phyloP scores from a whole-genome alignment of 2,888 invertebrate genomes.

The Zaprionus bogoriensis region DNA sequence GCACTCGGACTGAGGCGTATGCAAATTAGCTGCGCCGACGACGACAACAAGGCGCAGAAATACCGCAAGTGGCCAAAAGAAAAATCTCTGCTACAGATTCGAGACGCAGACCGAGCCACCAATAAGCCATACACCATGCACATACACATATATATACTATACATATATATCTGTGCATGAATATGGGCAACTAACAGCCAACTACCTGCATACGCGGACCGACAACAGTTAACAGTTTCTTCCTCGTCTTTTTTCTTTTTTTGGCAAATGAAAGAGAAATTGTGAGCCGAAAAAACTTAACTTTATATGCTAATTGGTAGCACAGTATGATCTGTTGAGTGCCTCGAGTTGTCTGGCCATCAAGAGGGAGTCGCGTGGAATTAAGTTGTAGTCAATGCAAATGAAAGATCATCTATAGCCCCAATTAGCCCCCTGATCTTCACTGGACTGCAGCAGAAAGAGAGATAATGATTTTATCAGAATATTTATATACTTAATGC shows the following conservation, averaged over 20 bases:
- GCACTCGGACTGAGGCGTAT: constrained; percentile 54
- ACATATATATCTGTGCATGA: not conserved
- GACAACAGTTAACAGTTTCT: constrained; percentile 60
- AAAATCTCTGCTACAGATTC: constrained; percentile 66
- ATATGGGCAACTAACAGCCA: constrained; percentile 18
- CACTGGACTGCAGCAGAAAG: not conserved
- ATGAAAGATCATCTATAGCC: constrained; percentile 3
- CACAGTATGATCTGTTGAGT: constrained; percentile 21
- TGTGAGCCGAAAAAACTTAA: constrained; percentile 56
- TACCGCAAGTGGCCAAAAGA: constrained; percentile 70
- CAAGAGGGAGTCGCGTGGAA: constrained; percentile 14
- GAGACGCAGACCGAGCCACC: constrained; percentile 38
- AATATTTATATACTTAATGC: too few relatives aligned
- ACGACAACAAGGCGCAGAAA: constrained; percentile 58
- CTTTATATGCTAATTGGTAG: constrained; percentile 69
- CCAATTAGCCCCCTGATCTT: not conserved
- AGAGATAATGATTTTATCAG: too few relatives aligned
- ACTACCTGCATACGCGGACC: constrained; percentile 39
- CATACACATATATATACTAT: constrained; percentile 6
- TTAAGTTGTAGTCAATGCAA: constrained; percentile 16
- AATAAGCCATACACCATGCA: constrained; percentile 18
- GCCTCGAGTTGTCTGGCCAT: not conserved
- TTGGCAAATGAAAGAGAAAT: constrained; percentile 75
- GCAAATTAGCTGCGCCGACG: constrained; percentile 60
- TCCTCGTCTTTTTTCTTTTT: constrained; percentile 28